Percentiles rank a stretch among this genome's conserved stretches.
These are phyloP conservation scores for Puffinus mauretanicus DNA, from an alignment of 2,113 vertebrate species.

Conservation along the genomic window DNA sequence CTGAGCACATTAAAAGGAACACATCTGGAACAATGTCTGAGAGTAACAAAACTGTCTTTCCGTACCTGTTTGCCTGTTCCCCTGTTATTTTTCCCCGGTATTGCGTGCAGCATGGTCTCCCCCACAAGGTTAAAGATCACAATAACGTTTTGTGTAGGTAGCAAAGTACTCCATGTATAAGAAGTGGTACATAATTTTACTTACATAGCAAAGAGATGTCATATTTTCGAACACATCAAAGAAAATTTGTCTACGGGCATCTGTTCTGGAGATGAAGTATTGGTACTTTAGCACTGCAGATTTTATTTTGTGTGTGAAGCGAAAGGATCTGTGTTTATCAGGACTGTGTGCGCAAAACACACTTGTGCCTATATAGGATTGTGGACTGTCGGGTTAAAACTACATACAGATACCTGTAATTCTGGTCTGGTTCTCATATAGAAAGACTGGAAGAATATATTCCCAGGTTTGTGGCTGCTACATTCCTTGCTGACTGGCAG, in stretches of 20 bases:
- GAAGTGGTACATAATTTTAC: not conserved
- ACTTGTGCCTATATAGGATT: not conserved
- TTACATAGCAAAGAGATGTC: not conserved
- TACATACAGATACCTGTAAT: not conserved
- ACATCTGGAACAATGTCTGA: not conserved
- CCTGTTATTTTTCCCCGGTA: not conserved
- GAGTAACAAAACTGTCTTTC: not conserved
- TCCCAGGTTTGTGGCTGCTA: not conserved
- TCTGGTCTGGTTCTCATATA: not conserved
- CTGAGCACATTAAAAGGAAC: not conserved
- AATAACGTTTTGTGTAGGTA: not conserved
- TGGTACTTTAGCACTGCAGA: not conserved
- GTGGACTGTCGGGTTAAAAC: not conserved
- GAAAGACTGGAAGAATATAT: not conserved
- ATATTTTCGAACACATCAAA: not conserved
- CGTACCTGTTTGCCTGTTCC: not conserved
- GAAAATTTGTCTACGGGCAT: not conserved
- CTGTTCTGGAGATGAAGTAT: not conserved
- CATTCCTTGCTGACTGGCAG: not conserved
- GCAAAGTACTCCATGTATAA: not conserved
- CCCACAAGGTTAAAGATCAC: not conserved
- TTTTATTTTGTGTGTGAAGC: not conserved
- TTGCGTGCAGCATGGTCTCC: not conserved
- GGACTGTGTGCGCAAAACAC: not conserved
- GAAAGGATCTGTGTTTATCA: not conserved